Conservation (phyloP, 37 sponge, comb jelly and placozoan species). For the Dysidea cf. avara region DNA sequence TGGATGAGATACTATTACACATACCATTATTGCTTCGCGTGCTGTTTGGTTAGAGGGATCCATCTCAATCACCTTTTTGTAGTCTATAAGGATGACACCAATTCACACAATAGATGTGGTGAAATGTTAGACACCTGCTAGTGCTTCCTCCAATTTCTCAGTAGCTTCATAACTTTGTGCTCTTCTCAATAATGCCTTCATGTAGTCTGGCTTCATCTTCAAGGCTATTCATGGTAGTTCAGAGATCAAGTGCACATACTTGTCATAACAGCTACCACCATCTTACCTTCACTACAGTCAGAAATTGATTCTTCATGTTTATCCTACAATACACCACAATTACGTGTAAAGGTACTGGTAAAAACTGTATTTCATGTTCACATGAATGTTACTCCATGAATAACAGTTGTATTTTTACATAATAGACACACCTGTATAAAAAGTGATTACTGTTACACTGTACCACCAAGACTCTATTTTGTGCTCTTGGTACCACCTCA, state of each 20-base stretch:
- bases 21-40: constrained; percentile 70
- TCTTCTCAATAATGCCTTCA: constrained; percentile 82
- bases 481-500: no score
- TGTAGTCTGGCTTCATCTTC: constrained; percentile 67
- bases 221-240: constrained; percentile 48
- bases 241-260: constrained; percentile 16
- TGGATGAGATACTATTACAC: no score
- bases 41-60: constrained; percentile 63
- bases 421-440: no score
- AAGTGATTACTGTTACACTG: no score
- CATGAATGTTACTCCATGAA: no score
- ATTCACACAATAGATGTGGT: background rate
- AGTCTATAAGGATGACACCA: constrained; percentile 40
- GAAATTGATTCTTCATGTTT: constrained; percentile 58
- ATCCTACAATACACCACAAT: no score
- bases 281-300: constrained; percentile 78
- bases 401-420: no score
- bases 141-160: constrained; percentile 89
- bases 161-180: constrained; percentile 76
- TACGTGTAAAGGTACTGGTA: no score
- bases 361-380: no score
- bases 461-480: no score
- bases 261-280: no score
- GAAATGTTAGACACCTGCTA: constrained; percentile 48
- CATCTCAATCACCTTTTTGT: constrained; percentile 72